Evolutionary conservation across 2,797 vertebrate species (phyloP).

Genomic region (Peromyscus eremicus): DNA sequence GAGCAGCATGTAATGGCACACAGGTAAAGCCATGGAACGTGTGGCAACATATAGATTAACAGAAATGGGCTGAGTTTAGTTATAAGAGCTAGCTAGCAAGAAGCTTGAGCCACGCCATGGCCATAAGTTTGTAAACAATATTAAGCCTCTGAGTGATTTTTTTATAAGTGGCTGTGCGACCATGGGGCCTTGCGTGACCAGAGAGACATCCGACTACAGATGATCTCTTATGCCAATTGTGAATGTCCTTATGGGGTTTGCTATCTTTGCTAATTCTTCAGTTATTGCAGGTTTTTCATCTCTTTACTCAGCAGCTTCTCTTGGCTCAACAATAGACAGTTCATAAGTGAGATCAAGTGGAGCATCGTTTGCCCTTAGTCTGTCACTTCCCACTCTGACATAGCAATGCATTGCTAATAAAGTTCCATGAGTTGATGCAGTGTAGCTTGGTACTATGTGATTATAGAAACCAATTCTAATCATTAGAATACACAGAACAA

Average conservation of each 20-base stretch:
- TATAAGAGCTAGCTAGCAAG: too few relatives aligned
- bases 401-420: not conserved
- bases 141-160: too few relatives aligned
- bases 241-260: not conserved
- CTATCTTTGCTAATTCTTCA: not conserved
- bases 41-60: too few relatives aligned
- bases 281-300: not conserved
- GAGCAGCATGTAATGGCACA: too few relatives aligned
- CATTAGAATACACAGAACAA: not conserved
- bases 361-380: not conserved
- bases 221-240: not conserved
- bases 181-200: too few relatives aligned
- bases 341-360: slow-evolving; percentile 31
- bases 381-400: slow-evolving; percentile 23
- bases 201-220: not conserved
- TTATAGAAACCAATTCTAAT: slow-evolving; percentile 26
- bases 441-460: not conserved
- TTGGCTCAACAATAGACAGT: not conserved
- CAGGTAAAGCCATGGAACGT: too few relatives aligned
- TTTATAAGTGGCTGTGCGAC: too few relatives aligned
- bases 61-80: too few relatives aligned
- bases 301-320: slow-evolving; percentile 29
- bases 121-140: too few relatives aligned
- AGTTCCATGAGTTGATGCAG: not conserved
- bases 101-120: too few relatives aligned